A percentile compares a stretch with the other conserved stretches of the same genome.
These are phyloP conservation scores for Dynastes tityus DNA, from an alignment of 2,888 invertebrate genomes.

Conservation along the genomic window DNA sequence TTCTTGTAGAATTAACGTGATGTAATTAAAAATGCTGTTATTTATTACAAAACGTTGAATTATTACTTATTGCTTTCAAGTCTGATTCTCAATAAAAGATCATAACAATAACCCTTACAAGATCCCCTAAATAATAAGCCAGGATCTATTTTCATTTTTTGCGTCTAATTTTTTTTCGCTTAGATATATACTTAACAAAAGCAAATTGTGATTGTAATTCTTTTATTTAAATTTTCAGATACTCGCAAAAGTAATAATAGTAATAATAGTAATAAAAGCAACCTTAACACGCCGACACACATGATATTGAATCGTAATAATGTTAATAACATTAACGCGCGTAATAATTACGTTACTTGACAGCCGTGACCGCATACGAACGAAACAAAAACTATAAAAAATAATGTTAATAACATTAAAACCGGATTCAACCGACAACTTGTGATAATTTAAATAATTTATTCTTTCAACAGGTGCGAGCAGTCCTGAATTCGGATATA, in stretches of 20 bases:
- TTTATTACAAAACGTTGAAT: too few relatives aligned
- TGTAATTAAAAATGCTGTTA: too few relatives aligned
- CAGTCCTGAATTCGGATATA: constrained; percentile 43
- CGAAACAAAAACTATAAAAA: not conserved
- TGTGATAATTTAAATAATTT: constrained; percentile 20
- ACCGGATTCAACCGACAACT: constrained; percentile 22
- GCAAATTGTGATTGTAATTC: not conserved
- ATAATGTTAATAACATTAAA: constrained; percentile 29
- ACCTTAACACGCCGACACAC: not conserved
- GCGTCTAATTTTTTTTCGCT: too few relatives aligned
- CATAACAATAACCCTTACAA: not conserved
- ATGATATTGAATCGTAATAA: constrained; percentile 19
- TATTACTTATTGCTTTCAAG: not conserved
- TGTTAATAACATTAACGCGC: constrained; percentile 28
- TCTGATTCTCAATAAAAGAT: constrained; percentile 14
- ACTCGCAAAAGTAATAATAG: constrained; percentile 30
- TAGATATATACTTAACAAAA: too few relatives aligned
- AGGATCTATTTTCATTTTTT: too few relatives aligned
- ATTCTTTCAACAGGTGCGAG: constrained; percentile 39
- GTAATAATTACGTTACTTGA: constrained; percentile 25
- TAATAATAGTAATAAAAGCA: constrained; percentile 17
- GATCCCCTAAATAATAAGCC: not conserved
- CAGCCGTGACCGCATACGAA: not conserved
- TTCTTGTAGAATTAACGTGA: too few relatives aligned
- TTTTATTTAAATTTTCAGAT: constrained; percentile 38